Base-by-base conservation (phyloP, 2,797 vertebrate species). In the Smutsia temminckii region DNA sequence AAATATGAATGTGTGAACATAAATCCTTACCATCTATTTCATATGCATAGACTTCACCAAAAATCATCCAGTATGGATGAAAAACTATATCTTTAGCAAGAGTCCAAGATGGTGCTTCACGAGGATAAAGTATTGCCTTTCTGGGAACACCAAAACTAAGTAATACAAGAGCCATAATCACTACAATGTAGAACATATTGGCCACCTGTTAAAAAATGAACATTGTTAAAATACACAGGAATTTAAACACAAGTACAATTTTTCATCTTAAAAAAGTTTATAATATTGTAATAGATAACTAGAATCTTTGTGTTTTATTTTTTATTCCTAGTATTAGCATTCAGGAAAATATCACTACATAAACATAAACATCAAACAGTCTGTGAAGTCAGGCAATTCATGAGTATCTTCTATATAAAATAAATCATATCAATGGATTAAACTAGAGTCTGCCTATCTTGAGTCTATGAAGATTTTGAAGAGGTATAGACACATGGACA, bases 31-130 rank as follows among this genome's bases (percentile, higher is more conserved):
- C 99, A 96, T 99, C 99, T 92, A 99, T 99, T 99, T 99, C 99
- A 98, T 99, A 99, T 20, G 99, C 99, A 95, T 99, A 99, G 97
- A 99, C 99, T 99, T 99, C 99, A 96, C 99, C 99, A 95, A 99
- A 99, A 98, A 99, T 99, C 99, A 99, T 99, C 99, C 99, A 99
- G 98, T 99, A 99, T 29, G 99, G 99, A 97, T 99, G 99, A 98
- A 99, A 99, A 96, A 99, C 99, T 97, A 99, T 99, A 94, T 99
- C 99, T 98, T 98, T 99, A 96, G 99, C 99, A 98, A 99, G 98
- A 4, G 98, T 99, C 99, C 99, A 99, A 83, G 99, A 99, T 0
- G 99, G 99, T 83, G 98, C 98, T 98, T 99, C 99, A 0, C 98
- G 1, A 84, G 99, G 99, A 98, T 99, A 99, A 71, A 99, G 98